Evolutionary conservation across 2,888 invertebrate species (phyloP).

Genomic region (Eulithis prunata): DNA sequence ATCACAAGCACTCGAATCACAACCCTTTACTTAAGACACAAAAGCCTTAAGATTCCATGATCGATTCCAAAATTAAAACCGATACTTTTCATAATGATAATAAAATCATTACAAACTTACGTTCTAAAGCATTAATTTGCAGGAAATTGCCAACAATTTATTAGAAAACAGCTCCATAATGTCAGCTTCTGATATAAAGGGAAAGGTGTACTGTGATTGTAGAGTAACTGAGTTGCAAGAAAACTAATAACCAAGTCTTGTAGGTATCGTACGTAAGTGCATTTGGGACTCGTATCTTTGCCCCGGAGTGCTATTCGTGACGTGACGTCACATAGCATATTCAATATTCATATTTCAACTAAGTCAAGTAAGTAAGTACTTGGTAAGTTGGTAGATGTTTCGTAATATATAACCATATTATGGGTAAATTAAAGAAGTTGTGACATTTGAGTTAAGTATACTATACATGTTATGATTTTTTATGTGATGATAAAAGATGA

Average conservation of each 20-base stretch:
- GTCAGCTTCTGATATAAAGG: conserved; percentile 8
- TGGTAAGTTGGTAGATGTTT: not conserved
- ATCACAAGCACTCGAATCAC: no score
- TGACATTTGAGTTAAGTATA: no score
- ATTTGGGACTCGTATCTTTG: conserved; percentile 18
- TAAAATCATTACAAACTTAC: not conserved
- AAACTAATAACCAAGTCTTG: not conserved
- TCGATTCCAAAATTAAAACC: no score
- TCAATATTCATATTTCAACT: conserved; percentile 2
- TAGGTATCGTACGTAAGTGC: conserved; percentile 14
- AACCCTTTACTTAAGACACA: no score
- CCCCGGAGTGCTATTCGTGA: conserved; percentile 14
- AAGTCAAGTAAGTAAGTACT: not conserved
- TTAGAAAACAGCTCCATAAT: conserved; percentile 10
- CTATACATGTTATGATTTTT: no score
- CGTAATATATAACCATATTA: no score
- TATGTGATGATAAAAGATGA: no score
- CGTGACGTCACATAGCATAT: conserved; percentile 11
- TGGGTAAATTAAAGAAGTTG: no score
- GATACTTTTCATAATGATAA: no score
- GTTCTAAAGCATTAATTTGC: not conserved
- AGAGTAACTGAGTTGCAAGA: not conserved
- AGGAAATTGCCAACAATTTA: conserved; percentile 7
- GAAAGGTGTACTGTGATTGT: conserved; percentile 3
- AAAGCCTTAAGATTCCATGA: no score